Evolutionary conservation across 2,888 invertebrate species (phyloP), one percentile per base, ranked within the genome.

Genomic region (Pyrrhosoma nymphula): DNA sequence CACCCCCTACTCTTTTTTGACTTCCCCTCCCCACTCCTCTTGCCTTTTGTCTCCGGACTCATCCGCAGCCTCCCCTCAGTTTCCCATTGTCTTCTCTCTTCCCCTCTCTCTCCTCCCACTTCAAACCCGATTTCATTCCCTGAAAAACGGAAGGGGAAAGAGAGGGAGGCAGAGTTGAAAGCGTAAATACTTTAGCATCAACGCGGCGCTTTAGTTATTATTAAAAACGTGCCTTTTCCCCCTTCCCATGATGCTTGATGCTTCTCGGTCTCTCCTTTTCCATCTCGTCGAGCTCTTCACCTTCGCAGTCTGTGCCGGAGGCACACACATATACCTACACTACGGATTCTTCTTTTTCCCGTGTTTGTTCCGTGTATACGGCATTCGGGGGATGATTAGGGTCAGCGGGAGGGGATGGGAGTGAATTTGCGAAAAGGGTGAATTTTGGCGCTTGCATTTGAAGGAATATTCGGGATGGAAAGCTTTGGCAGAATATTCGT

Each of bases 131-230:
- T 63, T 69, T 63, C 93, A 63, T 56, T 91, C 18, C 35, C 8
- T 20, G 12, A 60, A 60, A 82, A 82, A 26, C 35, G 82, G 35
- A 82, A 82, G 35, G 30, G 35, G 47, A 47, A 47, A 47, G 47
- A 47, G 47, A 47, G 47, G 8, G 47, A 47, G 47, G 8, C 47
- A 60, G 90, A 60, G 90, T 35, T 18, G 93, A 55, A 69, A 69
- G 39, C 60, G 75, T 93, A 69, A 93, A 93, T 93, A 93, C 69
- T 93, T 93, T 93, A 93, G 39, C 93, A 93, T 93, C 93, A 47
- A 63, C 93, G 63, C 56, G 39, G 93, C 93, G 69, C 93, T 93
- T 91, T 35, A 89, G 89, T 89, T 89, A 82, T 82, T 82, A 82
- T 82, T 82, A 82, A 82, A 69, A 82, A 82, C 82, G 30, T 35